These are phyloP conservation scores for Clarias macrocephalus DNA, from an alignment of 2,113 vertebrate species.

Conservation along the genomic window DNA sequence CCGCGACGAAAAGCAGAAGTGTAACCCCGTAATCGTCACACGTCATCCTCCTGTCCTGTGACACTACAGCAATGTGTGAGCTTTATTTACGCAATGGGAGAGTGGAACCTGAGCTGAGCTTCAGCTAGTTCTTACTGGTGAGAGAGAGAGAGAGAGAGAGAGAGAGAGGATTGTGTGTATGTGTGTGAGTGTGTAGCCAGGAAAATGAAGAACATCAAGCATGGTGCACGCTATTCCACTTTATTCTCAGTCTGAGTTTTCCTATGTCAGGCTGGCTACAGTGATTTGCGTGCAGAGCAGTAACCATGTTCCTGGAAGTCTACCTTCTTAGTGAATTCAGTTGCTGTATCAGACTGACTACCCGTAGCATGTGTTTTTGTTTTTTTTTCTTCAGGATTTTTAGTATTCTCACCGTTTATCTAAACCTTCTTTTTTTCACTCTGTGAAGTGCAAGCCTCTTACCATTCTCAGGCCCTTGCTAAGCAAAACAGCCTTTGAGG, in stretches of 20 bases:
- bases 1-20: slow-evolving; percentile 64
- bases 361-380: not conserved
- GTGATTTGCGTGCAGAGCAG: not conserved
- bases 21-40: slow-evolving; percentile 61
- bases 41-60: slow-evolving; percentile 75
- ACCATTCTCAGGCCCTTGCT: slow-evolving; percentile 7
- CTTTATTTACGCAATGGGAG: slow-evolving; percentile 72
- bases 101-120: slow-evolving; percentile 68
- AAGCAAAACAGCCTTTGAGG: not conserved
- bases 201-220: slow-evolving; percentile 46
- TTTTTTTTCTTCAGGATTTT: not conserved
- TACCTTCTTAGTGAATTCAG: not conserved
- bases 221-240: slow-evolving; percentile 22
- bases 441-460: not conserved
- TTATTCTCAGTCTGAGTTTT: slow-evolving; percentile 54
- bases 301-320: not conserved
- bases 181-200: not conserved
- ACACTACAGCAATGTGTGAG: slow-evolving; percentile 76
- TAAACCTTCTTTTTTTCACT: slow-evolving; percentile 1
- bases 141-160: slow-evolving; percentile 45
- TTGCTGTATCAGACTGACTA: not conserved
- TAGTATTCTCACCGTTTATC: not conserved
- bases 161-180: slow-evolving; percentile 7
- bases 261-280: not conserved
- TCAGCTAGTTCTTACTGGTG: slow-evolving; percentile 64